Evolutionary conservation across 2,797 vertebrate genomes (phyloP).

Genomic region (Catharus ustulatus): DNA sequence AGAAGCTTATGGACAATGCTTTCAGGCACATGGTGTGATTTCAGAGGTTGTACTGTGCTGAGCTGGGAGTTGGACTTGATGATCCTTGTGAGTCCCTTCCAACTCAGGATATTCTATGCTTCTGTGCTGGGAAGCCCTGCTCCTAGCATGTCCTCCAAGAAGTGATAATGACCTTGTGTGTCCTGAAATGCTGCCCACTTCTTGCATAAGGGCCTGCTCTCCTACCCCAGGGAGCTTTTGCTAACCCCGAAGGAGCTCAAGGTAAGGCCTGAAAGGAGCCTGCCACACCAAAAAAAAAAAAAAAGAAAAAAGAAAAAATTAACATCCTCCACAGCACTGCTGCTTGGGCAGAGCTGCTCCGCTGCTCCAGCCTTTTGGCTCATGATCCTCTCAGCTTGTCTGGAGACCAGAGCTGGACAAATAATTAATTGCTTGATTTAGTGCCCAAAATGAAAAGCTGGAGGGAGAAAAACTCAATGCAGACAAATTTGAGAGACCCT

Average conservation of each 20-base stretch:
- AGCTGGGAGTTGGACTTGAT: background rate
- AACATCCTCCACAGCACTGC: background rate
- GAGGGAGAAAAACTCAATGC: background rate
- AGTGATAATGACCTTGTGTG: background rate
- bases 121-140: background rate
- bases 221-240: background rate
- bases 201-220: background rate
- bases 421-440: slow-evolving; percentile 45
- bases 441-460: slow-evolving; percentile 27
- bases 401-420: slow-evolving; percentile 29
- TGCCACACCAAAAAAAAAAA: background rate
- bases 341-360: background rate
- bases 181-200: background rate
- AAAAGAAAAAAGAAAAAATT: background rate
- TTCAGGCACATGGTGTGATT: background rate
- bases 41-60: background rate
- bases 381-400: background rate
- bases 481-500: background rate
- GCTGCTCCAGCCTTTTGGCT: background rate
- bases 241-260: fast-evolving
- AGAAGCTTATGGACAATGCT: background rate
- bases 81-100: background rate
- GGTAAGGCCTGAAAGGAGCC: background rate
- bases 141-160: background rate
- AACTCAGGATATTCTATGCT: background rate